Percentiles rank a stretch among this genome's conserved stretches.
phyloP scores from a whole-genome alignment of 2,113 vertebrate species.

The Chionis minor region DNA sequence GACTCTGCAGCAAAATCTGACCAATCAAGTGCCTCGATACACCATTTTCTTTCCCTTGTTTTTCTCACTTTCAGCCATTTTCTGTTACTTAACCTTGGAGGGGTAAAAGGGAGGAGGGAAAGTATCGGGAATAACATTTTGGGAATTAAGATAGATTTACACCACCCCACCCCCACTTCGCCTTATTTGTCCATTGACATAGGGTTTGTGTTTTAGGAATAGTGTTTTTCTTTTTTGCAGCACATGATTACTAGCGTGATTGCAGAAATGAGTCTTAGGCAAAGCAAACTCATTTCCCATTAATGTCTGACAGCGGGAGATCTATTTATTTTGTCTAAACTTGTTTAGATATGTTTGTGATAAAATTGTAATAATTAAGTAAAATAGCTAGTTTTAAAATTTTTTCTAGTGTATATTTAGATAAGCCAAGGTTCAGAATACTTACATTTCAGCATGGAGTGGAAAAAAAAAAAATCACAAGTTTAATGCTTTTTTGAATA shows the following conservation, averaged over 20 bases:
- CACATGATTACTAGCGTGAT: fast-evolving
- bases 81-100: not conserved
- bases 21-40: conserved; percentile 15
- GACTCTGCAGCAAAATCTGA: conserved; percentile 62
- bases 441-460: not conserved
- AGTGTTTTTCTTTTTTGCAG: not conserved
- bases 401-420: not conserved
- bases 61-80: conserved; percentile 58
- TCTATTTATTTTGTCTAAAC: not conserved
- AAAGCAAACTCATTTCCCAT: not conserved
- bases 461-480: too few relatives aligned
- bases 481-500: fast-evolving
- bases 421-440: fast-evolving
- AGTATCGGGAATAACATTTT: not conserved
- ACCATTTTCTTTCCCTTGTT: conserved; percentile 44
- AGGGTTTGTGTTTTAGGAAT: not conserved
- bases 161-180: too few relatives aligned
- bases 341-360: fast-evolving
- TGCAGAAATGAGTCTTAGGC: not conserved
- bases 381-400: not conserved
- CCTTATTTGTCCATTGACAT: not conserved
- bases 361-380: not conserved
- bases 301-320: not conserved
- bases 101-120: not conserved
- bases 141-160: not conserved